Evolutionary conservation across 2,888 invertebrate species (phyloP).

Genomic region (Nephrotoma guestfalica): DNA sequence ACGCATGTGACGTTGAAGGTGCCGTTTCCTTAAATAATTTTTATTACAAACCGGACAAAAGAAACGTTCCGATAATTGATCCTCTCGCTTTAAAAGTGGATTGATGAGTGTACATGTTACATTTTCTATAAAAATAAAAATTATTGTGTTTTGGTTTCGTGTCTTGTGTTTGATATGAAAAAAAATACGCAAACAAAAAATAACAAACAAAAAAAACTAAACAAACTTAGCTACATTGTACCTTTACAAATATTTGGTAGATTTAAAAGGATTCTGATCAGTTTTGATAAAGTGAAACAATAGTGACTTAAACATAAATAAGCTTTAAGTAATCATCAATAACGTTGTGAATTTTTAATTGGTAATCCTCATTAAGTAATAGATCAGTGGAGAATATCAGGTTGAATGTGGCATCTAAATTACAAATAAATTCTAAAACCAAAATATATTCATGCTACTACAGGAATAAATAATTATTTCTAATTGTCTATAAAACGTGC

Average conservation of each 20-base stretch:
- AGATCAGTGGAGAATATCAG: not conserved
- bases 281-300: too few species aligned
- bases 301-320: too few species aligned
- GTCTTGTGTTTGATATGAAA: not conserved
- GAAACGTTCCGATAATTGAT: slow-evolving; percentile 29
- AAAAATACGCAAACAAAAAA: slow-evolving; percentile 10
- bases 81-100: not conserved
- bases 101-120: slow-evolving; percentile 10
- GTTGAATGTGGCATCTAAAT: not conserved
- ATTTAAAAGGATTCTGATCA: not conserved
- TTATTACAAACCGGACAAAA: slow-evolving; percentile 40
- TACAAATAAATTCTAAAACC: not conserved
- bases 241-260: not conserved
- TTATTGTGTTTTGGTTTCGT: not conserved
- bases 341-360: too few species aligned
- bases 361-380: too few species aligned
- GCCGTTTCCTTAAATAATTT: slow-evolving; percentile 44
- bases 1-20: slow-evolving; percentile 40
- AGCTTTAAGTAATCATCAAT: too few species aligned
- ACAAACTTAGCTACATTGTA: not conserved
- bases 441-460: not conserved
- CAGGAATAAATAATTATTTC: not conserved
- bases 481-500: not conserved
- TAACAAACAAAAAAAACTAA: slow-evolving; percentile 3
- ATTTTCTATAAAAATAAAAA: slow-evolving; percentile 7